phyloP scores from a whole-genome alignment of 2,888 invertebrate genomes.

The Microctonus aethiopoides region DNA sequence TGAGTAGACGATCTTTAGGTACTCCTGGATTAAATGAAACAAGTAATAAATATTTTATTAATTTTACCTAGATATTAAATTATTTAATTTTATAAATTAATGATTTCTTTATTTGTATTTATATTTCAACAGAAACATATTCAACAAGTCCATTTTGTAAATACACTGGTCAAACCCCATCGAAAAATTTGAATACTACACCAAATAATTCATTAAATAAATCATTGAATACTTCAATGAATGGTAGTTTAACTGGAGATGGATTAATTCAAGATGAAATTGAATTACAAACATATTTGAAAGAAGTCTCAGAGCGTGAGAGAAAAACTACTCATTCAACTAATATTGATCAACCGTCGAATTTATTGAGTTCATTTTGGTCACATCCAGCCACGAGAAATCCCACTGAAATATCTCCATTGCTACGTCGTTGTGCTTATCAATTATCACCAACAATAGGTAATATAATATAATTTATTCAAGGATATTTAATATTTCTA shows the following conservation, averaged over 20 bases:
- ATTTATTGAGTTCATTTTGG: slow-evolving; percentile 71
- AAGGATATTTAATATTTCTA: slow-evolving; percentile 7
- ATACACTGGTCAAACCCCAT: slow-evolving; percentile 45
- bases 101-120: slow-evolving; percentile 5
- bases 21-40: slow-evolving; percentile 54
- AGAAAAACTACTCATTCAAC: slow-evolving; percentile 54
- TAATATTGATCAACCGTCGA: slow-evolving; percentile 66
- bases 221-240: slow-evolving; percentile 54
- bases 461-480: slow-evolving; percentile 45
- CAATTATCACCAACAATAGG: slow-evolving; percentile 71
- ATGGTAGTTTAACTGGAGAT: slow-evolving; percentile 56
- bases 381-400: slow-evolving; percentile 69
- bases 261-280: slow-evolving; percentile 58
- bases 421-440: slow-evolving; percentile 70
- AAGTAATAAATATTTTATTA: slow-evolving; percentile 44
- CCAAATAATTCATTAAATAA: slow-evolving; percentile 51
- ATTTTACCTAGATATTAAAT: too few relatives aligned
- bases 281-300: slow-evolving; percentile 57
- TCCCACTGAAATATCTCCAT: slow-evolving; percentile 68
- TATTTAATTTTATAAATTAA: background rate
- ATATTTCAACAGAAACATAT: slow-evolving; percentile 50
- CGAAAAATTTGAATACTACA: slow-evolving; percentile 49
- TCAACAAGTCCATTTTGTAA: slow-evolving; percentile 54
- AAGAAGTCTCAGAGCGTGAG: slow-evolving; percentile 54
- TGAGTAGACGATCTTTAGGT: slow-evolving; percentile 55